Conservation (phyloP, 2,113 vertebrate species). For the Scytalopus superciliaris region DNA sequence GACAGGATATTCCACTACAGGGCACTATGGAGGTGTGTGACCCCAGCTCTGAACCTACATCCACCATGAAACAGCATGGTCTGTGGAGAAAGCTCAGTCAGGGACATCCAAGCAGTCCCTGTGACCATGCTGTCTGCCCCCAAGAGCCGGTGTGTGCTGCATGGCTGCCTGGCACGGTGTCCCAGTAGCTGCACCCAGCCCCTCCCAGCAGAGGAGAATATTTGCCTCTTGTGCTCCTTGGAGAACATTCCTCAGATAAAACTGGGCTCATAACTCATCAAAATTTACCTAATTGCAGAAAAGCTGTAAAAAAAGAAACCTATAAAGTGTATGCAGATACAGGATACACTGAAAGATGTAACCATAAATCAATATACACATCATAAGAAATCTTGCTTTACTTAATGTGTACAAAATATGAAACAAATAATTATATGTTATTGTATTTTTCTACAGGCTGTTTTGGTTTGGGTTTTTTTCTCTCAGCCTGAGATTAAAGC, state of each 20-base stretch:
- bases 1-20: accelerated
- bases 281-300: slow-evolving; percentile 32
- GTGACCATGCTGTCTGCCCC: accelerated
- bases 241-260: slow-evolving; percentile 43
- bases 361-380: slow-evolving; percentile 35
- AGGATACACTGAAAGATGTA: not conserved
- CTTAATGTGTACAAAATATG: slow-evolving; percentile 30
- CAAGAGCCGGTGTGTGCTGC: accelerated
- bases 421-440: slow-evolving; percentile 38
- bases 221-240: not conserved
- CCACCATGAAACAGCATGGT: not conserved
- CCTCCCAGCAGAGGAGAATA: not conserved
- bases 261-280: slow-evolving; percentile 7
- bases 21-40: accelerated
- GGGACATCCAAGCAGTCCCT: accelerated
- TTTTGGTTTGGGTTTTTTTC: not conserved
- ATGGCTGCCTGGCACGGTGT: accelerated
- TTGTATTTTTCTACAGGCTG: not conserved
- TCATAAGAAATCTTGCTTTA: slow-evolving; percentile 28
- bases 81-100: not conserved
- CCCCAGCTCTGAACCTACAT: not conserved
- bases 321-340: not conserved
- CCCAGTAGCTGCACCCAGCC: not conserved
- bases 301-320: slow-evolving; percentile 36
- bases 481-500: slow-evolving; percentile 11